Base-by-base conservation (phyloP, 2,888 invertebrate species). In the Scaptomyza tumidula region DNA sequence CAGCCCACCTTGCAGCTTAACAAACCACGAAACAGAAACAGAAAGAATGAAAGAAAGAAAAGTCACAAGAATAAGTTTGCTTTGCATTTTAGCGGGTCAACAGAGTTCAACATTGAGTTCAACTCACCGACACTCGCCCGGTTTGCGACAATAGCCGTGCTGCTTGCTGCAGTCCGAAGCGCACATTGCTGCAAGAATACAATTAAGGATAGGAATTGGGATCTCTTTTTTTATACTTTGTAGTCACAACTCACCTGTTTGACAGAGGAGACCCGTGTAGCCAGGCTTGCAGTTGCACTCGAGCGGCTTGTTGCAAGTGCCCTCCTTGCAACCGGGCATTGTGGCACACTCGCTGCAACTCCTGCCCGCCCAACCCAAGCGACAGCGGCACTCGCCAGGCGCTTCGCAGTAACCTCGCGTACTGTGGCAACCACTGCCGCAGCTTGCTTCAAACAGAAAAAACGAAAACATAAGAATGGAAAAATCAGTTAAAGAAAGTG, bases 221-320 rank as follows among this genome's bases (percentile, higher is more conserved):
- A 24, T 24, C 5, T 5, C 24, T 4, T 24, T 24, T 3, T 93
- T 16, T 14, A 14, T 9, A 14, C 39, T 1, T 9, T 39, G 14
- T 7, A 11, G 13, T 13, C 35, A 1, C 13, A 2, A 5, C 35
- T 95, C 92, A 98, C 98, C 96, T 78, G 95, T 96, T 92, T 98
- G 96, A 86, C 97, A 97, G 55, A 97, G 92, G 62, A 97, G 93
- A 64, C 98, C 98, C 11, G 97, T 97, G 94, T 96, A 98, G n/a
- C 98, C 98, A 3, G 96, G 95, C 57, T 95, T 93, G 90, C 98
- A 98, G 90, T 95, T 96, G 93, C 98, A 98, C 91, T 98, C 97
- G 39, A 97, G 94, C 4, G 98, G 97, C 90, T 97, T 96, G 78
- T 95, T 95, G 91, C 98, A 98, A 88, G 95, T 96, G 10, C 98